Evolutionary conservation across 2,888 invertebrate genomes (phyloP), one percentile per base, ranked within the genome.

Genomic region (Rhaphigaster nebulosa): DNA sequence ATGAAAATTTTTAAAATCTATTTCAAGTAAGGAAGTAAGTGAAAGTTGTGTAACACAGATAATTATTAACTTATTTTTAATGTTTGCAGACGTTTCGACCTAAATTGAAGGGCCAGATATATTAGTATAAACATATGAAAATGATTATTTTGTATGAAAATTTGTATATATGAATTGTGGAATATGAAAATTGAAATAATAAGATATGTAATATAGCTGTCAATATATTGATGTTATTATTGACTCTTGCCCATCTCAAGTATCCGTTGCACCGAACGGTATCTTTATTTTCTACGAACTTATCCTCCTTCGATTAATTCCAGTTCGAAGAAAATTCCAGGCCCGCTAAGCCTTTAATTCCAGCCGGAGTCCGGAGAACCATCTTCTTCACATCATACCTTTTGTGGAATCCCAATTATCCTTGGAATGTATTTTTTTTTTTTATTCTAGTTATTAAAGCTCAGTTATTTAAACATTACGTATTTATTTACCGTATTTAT

Each of bases 301-400:
- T 8, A 38, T 41, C 41, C 41, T 80, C 38, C 29, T 80, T 80
- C 80, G 41, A 80, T 41, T 41, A 80, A 80, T 80, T 41, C 23
- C 41, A 41, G 80, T 5, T 12, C 12, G 80, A 80, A 41, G 80
- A 41, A 80, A 80, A 80, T 76, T 76, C 76, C 76, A 38, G 38
- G 38, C 38, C 60, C n/a, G 38, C 15, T 76, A 38, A 38, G 76
- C 60, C 60, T 60, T n/a, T 60, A 60, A 60, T 60, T 60, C 60
- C 60, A 60, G 26, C 60, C 26, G n/a, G n/a, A n/a, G 60, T n/a
- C n/a, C n/a, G n/a, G 60, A 13, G 60, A n/a, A 60, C 60, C 60
- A 60, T 60, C 60, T n/a, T 60, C n/a, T 60, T 60, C 60, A 60
- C 60, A 60, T 60, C 60, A 60, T 60, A 60, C n/a, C 60, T 12